A percentile compares a stretch with the other conserved stretches of the same genome.
These are phyloP conservation scores for Istiophorus platypterus DNA, from an alignment of 2,113 vertebrate species.

Conservation along the genomic window DNA sequence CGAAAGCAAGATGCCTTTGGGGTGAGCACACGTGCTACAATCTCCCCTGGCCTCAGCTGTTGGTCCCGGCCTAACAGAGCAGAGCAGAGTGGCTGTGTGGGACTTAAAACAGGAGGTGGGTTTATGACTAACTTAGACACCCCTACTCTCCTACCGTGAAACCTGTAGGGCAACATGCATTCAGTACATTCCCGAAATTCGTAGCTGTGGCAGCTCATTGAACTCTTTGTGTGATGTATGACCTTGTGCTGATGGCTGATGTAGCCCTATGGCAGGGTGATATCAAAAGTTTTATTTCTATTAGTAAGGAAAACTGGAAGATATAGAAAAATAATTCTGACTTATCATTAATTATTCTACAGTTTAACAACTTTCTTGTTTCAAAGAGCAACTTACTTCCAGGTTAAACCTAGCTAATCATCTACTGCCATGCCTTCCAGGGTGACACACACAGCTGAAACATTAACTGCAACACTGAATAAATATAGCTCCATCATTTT, in stretches of 20 bases:
- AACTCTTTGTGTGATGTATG: conserved; percentile 18
- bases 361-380: neutral
- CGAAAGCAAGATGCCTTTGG: conserved; percentile 78
- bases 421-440: neutral
- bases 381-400: neutral
- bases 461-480: neutral
- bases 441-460: neutral
- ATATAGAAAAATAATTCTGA: neutral
- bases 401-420: neutral
- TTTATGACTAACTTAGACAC: conserved; percentile 44
- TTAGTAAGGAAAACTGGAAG: neutral
- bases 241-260: conserved; percentile 15
- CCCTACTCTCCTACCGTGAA: conserved; percentile 37
- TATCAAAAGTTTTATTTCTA: neutral
- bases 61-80: conserved; percentile 46
- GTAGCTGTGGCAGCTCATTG: conserved; percentile 7
- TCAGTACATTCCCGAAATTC: conserved; percentile 63
- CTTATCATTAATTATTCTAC: neutral
- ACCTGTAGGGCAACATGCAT: conserved; percentile 56
- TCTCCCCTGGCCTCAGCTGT: conserved; percentile 78
- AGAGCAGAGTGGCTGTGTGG: conserved; percentile 22
- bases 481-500: neutral
- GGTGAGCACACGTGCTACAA: conserved; percentile 73
- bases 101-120: conserved; percentile 36
- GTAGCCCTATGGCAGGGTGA: neutral